A percentile compares a stretch with the other conserved stretches of the same genome.
These are phyloP conservation scores for Dendronephthya gigantea DNA, from an alignment of 64 coral and sea anemone genomes.

Conservation along the genomic window DNA sequence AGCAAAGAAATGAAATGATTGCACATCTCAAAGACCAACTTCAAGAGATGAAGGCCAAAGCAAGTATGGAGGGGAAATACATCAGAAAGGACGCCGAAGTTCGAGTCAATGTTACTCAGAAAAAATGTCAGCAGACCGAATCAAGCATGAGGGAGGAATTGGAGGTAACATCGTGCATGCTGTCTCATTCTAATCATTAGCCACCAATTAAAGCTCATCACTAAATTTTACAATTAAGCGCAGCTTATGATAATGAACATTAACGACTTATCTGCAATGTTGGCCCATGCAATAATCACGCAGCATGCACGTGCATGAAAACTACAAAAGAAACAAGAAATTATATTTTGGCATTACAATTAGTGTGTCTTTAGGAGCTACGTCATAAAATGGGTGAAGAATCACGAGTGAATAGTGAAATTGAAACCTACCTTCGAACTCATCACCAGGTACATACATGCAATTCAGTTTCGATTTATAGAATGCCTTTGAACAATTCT, in stretches of 20 bases:
- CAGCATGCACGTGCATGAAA: no score
- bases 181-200: not conserved
- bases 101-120: constrained; percentile 78
- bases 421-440: constrained; percentile 67
- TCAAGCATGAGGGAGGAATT: constrained; percentile 77
- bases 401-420: constrained; percentile 77
- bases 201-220: no score
- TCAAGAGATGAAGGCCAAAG: constrained; percentile 99
- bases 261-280: no score
- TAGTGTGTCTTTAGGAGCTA: constrained; percentile 41
- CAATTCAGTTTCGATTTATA: not conserved
- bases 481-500: no score
- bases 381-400: constrained; percentile 92
- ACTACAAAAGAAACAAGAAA: no score
- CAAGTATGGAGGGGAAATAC: constrained; percentile 98
- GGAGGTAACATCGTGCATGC: constrained; percentile 50
- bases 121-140: constrained; percentile 81
- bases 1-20: constrained; percentile 99
- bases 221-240: no score
- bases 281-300: no score
- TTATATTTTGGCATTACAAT: no score
- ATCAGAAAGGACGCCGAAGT: constrained; percentile 99
- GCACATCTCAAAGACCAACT: constrained; percentile 96
- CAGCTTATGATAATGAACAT: no score
- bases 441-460: constrained; percentile 64